These are phyloP conservation scores for Diprion similis DNA, from an alignment of 1,140 invertebrate species.

Conservation along the genomic window DNA sequence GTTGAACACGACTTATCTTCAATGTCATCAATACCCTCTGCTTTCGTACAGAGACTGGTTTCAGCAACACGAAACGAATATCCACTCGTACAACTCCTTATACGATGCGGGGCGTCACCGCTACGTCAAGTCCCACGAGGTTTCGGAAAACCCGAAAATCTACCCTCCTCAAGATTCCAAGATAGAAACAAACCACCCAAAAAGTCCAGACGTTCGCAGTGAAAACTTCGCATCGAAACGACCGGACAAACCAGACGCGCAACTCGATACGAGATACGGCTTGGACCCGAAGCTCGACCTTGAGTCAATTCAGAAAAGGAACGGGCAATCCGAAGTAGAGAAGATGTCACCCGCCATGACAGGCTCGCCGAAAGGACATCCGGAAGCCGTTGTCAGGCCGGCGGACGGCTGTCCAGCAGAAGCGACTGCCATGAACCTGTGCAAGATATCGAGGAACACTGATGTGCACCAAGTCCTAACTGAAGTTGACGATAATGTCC, in stretches of 20 bases:
- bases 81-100: neutral
- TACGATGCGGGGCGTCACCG: neutral
- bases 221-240: neutral
- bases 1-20: slow-evolving; percentile 35
- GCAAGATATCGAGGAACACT: neutral
- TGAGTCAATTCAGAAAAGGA: neutral
- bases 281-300: neutral
- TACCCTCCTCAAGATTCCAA: neutral
- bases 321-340: neutral
- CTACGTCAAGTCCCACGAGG: neutral
- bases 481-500: neutral
- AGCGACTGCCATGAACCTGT: neutral
- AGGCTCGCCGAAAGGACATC: no score
- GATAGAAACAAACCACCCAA: neutral
- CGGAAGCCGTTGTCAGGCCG: no score
- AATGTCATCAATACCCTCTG: slow-evolving; percentile 40
- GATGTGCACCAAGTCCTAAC: neutral
- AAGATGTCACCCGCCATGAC: neutral
- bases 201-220: neutral
- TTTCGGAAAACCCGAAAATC: neutral
- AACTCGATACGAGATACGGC: neutral
- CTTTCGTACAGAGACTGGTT: slow-evolving; percentile 8
- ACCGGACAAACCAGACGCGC: neutral
- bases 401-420: neutral
- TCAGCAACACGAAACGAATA: neutral